Evolutionary conservation across 2,113 vertebrate genomes (phyloP), one percentile per base, ranked within the genome.

Genomic region (Callocephalon fimbriatum): DNA sequence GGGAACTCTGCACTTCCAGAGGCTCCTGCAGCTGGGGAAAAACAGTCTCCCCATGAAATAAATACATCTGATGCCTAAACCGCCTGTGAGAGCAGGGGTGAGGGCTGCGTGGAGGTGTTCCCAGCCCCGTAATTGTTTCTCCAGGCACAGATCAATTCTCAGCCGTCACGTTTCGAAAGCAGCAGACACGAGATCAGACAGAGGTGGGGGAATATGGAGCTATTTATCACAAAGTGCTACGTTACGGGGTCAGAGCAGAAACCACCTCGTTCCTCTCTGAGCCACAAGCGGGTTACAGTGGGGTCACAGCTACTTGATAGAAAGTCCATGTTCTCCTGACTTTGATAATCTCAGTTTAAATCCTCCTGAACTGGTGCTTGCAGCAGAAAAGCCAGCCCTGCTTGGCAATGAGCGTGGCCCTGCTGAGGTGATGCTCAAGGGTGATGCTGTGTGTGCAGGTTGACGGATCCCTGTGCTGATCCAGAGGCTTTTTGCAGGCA

Each of bases 221-320:
- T 67, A 1, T 72, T 77, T 21, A 12, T 91, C 77, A 44, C 40
- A 31, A 71, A 88, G 22, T 51, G 22, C 70, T 75, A 45, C 40
- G 65, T 76, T 65, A 37, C 0, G 2, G 56, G 40, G 15, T 42
- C 0, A 0, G 73, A 38, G 59, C 22, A 74, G 72, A 62, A 90
- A 59, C 10, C 0, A 0, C 29, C 22, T 44, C 0, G 3, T 11
- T 72, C n/a, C 14, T 73, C 26, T 56, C 47, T 17, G 75, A 86
- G 44, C 51, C 0, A 0, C 21, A 6, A 7, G 16, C 1, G 0
- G 48, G 68, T 50, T 51, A 22, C 72, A 23, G 67, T 37, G 10
- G 1, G 84, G 59, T 21, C 70, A 45, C 50, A 77, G 35, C 35
- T 42, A 22, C 50, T 19, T 48, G 8, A 68, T 71, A 62, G 71